A percentile compares a stretch with the other conserved stretches of the same genome.
These are phyloP conservation scores for Branchinecta lynchi DNA, from an alignment of 1,140 invertebrate species.

Conservation along the genomic window DNA sequence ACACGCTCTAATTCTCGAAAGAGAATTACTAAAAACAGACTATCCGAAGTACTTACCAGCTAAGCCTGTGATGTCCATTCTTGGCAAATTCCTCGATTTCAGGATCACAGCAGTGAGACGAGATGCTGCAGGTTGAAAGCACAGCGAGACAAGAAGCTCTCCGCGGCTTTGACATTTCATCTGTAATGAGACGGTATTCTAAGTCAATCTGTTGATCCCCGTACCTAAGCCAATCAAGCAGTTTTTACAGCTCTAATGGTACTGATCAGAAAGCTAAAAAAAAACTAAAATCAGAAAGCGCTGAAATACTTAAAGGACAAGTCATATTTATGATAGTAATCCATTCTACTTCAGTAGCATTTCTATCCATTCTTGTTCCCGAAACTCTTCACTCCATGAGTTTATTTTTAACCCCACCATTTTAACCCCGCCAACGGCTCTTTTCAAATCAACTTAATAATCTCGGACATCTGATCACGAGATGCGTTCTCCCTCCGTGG, in stretches of 20 bases:
- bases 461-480: too few species aligned
- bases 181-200: conserved; percentile 33
- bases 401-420: too few species aligned
- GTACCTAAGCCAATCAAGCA: not conserved
- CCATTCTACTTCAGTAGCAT: too few species aligned
- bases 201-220: not conserved
- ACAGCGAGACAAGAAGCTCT: conserved; percentile 76
- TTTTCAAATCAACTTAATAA: too few species aligned
- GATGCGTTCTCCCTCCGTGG: too few species aligned
- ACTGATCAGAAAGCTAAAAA: conserved; percentile 4
- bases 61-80: conserved; percentile 89
- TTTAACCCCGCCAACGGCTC: too few species aligned
- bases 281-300: not conserved
- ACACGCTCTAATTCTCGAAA: too few species aligned
- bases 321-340: too few species aligned
- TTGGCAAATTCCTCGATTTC: conserved; percentile 81
- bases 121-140: conserved; percentile 81
- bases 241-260: not conserved
- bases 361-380: too few species aligned
- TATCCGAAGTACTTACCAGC: conserved; percentile 38
- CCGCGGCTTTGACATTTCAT: conserved; percentile 73
- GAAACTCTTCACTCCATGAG: too few species aligned
- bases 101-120: conserved; percentile 75
- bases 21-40: too few species aligned
- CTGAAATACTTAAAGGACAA: too few species aligned